A percentile compares a stretch with the other conserved stretches of the same genome.
phyloP scores from a whole-genome alignment of 2,797 vertebrate genomes.

The Acanthornis magna region DNA sequence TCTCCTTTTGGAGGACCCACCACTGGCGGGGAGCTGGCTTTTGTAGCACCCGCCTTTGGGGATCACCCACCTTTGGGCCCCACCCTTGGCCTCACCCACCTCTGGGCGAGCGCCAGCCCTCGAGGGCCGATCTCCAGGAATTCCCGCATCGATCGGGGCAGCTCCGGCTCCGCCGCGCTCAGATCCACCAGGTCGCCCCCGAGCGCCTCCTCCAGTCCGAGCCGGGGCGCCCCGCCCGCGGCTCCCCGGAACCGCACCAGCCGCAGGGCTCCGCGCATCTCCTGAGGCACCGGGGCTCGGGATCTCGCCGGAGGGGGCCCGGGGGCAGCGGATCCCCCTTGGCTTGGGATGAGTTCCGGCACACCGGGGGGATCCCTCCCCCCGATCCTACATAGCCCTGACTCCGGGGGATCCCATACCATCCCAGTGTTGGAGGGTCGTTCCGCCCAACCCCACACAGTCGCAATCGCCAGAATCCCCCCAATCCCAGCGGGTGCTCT shows the following conservation, averaged over 20 bases:
- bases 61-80: neutral
- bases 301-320: neutral
- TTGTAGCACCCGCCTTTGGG: neutral
- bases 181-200: constrained; percentile 83
- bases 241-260: constrained; percentile 84
- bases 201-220: constrained; percentile 84
- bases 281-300: neutral
- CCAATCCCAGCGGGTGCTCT: neutral
- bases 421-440: neutral
- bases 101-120: neutral
- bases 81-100: neutral
- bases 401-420: no score
- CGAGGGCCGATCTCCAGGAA: constrained; percentile 84
- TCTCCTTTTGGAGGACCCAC: neutral
- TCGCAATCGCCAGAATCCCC: no score
- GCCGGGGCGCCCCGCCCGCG: constrained; percentile 41
- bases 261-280: constrained; percentile 75
- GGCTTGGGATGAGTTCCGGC: neutral
- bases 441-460: neutral
- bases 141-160: constrained; percentile 75
- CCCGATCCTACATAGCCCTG: no score
- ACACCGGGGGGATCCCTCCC: neutral
- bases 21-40: no score
- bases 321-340: neutral
- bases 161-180: constrained; percentile 81